These are phyloP conservation scores for Mastigias papua DNA, from an alignment of 30 jellyfish, hydroid and myxozoan species.

Conservation along the genomic window DNA sequence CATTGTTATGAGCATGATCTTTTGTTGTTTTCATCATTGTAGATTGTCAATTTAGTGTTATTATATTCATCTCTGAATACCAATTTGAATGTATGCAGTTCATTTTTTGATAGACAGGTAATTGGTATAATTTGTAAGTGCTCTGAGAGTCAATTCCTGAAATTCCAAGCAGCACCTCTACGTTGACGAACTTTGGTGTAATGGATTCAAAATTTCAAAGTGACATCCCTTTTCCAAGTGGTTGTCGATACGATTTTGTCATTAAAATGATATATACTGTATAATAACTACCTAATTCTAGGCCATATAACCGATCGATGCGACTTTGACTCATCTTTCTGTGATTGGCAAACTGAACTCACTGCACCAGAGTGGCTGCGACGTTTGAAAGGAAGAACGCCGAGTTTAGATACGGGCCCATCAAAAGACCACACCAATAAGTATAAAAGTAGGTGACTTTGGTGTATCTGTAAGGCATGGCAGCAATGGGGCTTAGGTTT, in stretches of 20 bases:
- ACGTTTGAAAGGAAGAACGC: slow-evolving; percentile 18
- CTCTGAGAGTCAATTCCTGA: too few species aligned
- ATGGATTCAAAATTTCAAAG: too few species aligned
- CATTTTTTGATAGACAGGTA: too few species aligned
- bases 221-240: too few species aligned
- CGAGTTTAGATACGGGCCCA: slow-evolving; percentile 1
- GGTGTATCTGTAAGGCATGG: neutral
- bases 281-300: neutral
- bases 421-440: slow-evolving; percentile 21
- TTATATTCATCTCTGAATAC: too few species aligned
- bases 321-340: neutral
- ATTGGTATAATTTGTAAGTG: too few species aligned
- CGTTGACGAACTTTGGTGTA: too few species aligned
- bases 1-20: neutral
- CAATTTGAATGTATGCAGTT: too few species aligned
- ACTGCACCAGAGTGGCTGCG: neutral
- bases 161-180: too few species aligned
- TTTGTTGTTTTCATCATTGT: neutral
- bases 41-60: too few species aligned
- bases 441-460: neutral
- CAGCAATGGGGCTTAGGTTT: neutral
- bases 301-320: neutral
- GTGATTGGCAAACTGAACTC: slow-evolving; percentile 1
- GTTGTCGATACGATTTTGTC: too few species aligned
- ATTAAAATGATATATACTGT: too few species aligned